Evolutionary conservation across 2,888 invertebrate genomes (phyloP), one percentile per base, ranked within the genome.

Genomic region (Caenorhabditis japonica): DNA sequence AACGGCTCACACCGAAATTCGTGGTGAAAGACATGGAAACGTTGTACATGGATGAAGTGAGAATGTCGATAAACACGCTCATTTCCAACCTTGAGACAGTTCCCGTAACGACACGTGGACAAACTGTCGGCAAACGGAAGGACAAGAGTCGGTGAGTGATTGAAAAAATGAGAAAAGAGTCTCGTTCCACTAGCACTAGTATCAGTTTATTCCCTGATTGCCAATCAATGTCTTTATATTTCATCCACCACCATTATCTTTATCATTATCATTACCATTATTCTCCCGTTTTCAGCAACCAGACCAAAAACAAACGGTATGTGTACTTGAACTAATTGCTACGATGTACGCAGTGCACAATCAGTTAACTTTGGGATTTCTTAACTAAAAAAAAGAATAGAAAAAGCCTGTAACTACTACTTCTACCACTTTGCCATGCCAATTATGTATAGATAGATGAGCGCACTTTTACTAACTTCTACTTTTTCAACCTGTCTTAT

Each of bases 11-110:
- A 94, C 99, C 99, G 83, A 96, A 95, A 91, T 99, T 99, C 91
- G 96, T 99, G 79, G 92, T 99, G 84, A 99, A 99, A 91, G 99
- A 99, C 91, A 99, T 99, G 99, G 99, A 99, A 90, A 94, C 95
- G 58, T 92, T 99, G 88, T 99, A 96, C 91, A 93, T 97, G 87
- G 99, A 99, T 91, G 99, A 99, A 90, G 77, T 76, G 12, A 49
- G 73, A 61, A 75, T 71, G 64, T 95, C 96, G 80, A 97, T 99
- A 89, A 97, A 97, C 90, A 92, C 95, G 85, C 91, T 99, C 87
- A 99, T 99, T 94, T 94, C 94, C 79, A 99, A 99, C 91, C 91
- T 99, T 89, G 99, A 99, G 91, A 96, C 96, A 68, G 92, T 99
- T 78, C 99, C 99, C 46, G 97, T 99, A 77, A 95, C 97, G 73